A percentile compares a stretch with the other conserved stretches of the same genome.
Conservation (phyloP, 2,797 vertebrate species). For the Poecilia velifera region DNA sequence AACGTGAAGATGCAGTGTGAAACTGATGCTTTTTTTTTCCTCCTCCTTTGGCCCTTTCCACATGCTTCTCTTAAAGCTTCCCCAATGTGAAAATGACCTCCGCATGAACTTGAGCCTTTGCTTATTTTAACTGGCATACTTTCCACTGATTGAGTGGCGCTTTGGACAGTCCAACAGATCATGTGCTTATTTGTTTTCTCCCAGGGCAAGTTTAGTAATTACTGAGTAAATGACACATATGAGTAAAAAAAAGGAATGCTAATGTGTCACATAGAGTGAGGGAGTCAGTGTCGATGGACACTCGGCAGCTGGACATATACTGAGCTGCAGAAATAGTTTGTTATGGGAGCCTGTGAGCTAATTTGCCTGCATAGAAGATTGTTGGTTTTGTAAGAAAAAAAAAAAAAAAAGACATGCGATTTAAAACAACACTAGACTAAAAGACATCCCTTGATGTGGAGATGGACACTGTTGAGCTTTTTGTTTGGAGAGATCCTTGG, state of each 20-base stretch:
- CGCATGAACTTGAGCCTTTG: conserved; percentile 74
- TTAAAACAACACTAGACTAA: conserved; percentile 9
- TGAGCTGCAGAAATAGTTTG: conserved; percentile 18
- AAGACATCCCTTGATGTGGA: conserved; percentile 29
- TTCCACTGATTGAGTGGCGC: conserved; percentile 73
- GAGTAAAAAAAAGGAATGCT: conserved; percentile 54
- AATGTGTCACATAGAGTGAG: conserved; percentile 65
- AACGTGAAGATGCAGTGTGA: conserved; percentile 40
- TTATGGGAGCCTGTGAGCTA: conserved; percentile 7
- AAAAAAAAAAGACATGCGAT: conserved; percentile 25
- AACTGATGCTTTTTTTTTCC: conserved; percentile 40
- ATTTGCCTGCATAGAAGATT: conserved; percentile 22
- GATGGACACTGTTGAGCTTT: conserved; percentile 33
- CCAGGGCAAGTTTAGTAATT: conserved; percentile 76
- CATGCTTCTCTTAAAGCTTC: conserved; percentile 40
- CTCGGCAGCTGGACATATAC: conserved; percentile 33
- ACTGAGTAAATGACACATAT: conserved; percentile 77
- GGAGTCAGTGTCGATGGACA: conserved; percentile 43
- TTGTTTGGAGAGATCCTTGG: conserved; percentile 21
- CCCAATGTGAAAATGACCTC: conserved; percentile 58
- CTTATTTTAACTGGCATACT: conserved; percentile 81
- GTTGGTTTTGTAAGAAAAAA: conserved; percentile 20
- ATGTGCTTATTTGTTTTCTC: conserved; percentile 81
- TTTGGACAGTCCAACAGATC: conserved; percentile 81
- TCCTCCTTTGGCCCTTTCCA: conserved; percentile 53